A percentile compares a stretch with the other conserved stretches of the same genome.
These are phyloP conservation scores for Lysandra bellargus DNA, from an alignment of 2,888 invertebrate species.

Conservation along the genomic window DNA sequence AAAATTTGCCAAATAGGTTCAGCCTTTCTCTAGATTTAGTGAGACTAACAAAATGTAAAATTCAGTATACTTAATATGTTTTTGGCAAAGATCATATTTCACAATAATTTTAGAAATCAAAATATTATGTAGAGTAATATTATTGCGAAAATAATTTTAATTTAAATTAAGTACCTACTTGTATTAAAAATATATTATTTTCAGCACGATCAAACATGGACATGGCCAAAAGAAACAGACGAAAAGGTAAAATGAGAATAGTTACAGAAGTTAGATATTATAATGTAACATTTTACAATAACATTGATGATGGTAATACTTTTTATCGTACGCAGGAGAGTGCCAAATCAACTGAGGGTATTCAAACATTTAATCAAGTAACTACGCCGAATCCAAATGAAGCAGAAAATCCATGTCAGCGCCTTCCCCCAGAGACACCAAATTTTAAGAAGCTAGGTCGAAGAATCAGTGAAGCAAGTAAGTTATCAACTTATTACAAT, in stretches of 20 bases:
- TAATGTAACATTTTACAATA: not conserved
- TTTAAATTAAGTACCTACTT: too few species aligned
- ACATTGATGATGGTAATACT: not conserved
- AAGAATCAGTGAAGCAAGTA: conserved; percentile 33
- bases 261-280: not conserved
- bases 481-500: not conserved
- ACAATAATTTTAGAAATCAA: too few species aligned
- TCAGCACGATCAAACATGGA: conserved; percentile 11
- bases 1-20: too few species aligned
- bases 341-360: not conserved
- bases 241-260: not conserved
- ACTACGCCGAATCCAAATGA: conserved; percentile 1
- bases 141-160: too few species aligned
- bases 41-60: too few species aligned
- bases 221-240: not conserved
- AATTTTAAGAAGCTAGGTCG: conserved; percentile 25
- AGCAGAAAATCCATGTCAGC: not conserved
- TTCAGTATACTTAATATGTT: too few species aligned
- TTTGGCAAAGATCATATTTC: too few species aligned
- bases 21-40: too few species aligned
- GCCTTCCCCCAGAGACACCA: not conserved
- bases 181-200: not conserved
- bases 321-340: not conserved
- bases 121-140: too few species aligned
- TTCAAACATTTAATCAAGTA: not conserved